These are phyloP conservation scores for Motacilla tschutschensis DNA, from an alignment of 2,113 vertebrate species.

Conservation along the genomic window DNA sequence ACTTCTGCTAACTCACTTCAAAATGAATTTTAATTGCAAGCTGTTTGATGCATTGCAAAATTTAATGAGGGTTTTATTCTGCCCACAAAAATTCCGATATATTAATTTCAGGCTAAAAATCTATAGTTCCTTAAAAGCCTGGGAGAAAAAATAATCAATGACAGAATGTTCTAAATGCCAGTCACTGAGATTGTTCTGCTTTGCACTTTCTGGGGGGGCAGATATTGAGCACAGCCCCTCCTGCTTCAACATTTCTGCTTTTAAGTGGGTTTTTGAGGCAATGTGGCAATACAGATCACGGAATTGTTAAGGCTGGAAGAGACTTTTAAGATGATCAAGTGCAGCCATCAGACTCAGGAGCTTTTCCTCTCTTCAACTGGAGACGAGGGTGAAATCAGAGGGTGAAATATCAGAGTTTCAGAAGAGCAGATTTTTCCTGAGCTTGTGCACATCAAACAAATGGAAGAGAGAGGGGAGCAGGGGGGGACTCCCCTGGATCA, in stretches of 20 bases:
- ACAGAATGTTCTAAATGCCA: neutral
- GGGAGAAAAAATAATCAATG: neutral
- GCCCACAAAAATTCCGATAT: neutral
- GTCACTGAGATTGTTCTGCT: neutral
- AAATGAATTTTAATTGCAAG: conserved; percentile 50
- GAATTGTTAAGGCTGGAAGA: neutral
- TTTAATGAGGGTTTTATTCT: conserved; percentile 18
- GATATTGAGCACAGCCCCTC: neutral
- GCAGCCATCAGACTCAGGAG: neutral
- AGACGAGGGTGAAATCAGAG: neutral
- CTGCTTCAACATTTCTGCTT: neutral
- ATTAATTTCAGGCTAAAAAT: neutral
- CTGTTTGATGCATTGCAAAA: neutral
- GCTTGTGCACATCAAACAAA: neutral
- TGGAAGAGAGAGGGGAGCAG: rapidly evolving
- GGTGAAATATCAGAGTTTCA: rapidly evolving
- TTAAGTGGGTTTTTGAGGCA: neutral
- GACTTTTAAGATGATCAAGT: neutral
- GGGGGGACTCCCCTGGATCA: neutral
- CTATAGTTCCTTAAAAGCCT: neutral
- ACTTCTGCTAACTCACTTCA: conserved; percentile 49
- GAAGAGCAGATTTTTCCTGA: neutral
- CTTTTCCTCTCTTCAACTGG: neutral
- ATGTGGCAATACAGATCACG: neutral
- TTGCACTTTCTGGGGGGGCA: neutral